phyloP scores from a whole-genome alignment of 2,797 vertebrate species.

The Sebastes iracundus region DNA sequence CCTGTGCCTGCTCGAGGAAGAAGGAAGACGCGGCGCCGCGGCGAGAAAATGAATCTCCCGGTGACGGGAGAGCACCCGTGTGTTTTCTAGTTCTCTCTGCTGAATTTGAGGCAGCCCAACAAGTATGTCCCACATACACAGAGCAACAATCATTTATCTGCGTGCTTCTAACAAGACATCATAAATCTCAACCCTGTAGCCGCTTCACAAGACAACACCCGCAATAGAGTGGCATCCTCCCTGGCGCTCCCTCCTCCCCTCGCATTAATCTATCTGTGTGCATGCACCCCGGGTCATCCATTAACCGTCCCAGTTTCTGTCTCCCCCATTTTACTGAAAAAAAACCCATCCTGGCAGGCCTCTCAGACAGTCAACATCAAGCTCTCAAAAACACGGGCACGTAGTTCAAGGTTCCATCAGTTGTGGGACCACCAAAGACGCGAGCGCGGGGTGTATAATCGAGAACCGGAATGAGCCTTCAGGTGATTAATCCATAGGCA shows the following conservation, averaged over 20 bases:
- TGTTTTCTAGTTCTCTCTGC: slow-evolving; percentile 28
- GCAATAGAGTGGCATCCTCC: slow-evolving; percentile 41
- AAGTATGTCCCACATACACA: slow-evolving; percentile 37
- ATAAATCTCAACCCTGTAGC: slow-evolving; percentile 58
- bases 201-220: slow-evolving; percentile 42
- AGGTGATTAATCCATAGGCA: slow-evolving; percentile 61
- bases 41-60: slow-evolving; percentile 28
- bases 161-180: slow-evolving; percentile 52
- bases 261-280: slow-evolving; percentile 56
- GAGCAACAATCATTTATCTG: slow-evolving; percentile 56
- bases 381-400: slow-evolving; percentile 22
- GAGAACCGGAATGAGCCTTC: slow-evolving; percentile 21
- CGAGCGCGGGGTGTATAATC: slow-evolving; percentile 33
- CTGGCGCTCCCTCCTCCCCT: slow-evolving; percentile 5
- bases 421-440: slow-evolving; percentile 30
- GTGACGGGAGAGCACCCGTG: slow-evolving; percentile 3
- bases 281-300: slow-evolving; percentile 44
- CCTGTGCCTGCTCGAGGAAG: slow-evolving; percentile 39
- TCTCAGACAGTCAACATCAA: slow-evolving; percentile 21
- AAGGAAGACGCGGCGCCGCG: not conserved
- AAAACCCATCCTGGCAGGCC: slow-evolving; percentile 17
- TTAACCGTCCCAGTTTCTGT: slow-evolving; percentile 49
- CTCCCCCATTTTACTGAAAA: not conserved
- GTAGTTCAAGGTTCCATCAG: slow-evolving; percentile 34
- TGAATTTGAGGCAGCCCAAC: slow-evolving; percentile 48